Evolutionary conservation across 1,140 invertebrate genomes (phyloP).

Genomic region (Cryptotermes secundus): DNA sequence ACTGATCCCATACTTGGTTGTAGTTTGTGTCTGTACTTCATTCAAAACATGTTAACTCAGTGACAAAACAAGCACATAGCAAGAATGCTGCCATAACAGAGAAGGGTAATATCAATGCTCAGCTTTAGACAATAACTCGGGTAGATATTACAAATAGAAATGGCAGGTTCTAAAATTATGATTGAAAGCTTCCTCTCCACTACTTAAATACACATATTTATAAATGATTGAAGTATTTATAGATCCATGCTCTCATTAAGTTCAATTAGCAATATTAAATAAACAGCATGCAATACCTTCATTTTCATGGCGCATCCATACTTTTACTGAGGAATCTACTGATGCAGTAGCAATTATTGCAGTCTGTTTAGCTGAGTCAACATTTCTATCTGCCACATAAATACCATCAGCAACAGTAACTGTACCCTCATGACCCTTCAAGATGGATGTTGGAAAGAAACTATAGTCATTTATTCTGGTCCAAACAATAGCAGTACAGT

Average conservation of each 20-base stretch:
- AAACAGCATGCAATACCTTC: conserved; percentile 31
- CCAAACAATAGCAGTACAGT: conserved; percentile 76
- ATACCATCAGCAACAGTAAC: conserved; percentile 62
- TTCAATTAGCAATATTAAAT: not conserved
- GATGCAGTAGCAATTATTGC: conserved; percentile 62
- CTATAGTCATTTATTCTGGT: conserved; percentile 45
- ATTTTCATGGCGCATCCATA: conserved; percentile 56
- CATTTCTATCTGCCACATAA: conserved; percentile 46
- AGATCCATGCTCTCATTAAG: conserved; percentile 19
- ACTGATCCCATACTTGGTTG: too few relatives aligned
- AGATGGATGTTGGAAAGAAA: conserved; percentile 46
- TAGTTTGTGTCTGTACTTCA: too few relatives aligned
- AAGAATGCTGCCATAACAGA: too few relatives aligned
- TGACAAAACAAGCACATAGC: too few relatives aligned
- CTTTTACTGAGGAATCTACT: conserved; percentile 60
- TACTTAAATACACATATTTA: not conserved
- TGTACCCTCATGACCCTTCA: conserved; percentile 58
- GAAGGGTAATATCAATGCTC: too few relatives aligned
- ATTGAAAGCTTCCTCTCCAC: not conserved
- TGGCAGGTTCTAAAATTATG: too few relatives aligned
- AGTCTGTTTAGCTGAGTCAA: not conserved
- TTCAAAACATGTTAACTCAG: too few relatives aligned
- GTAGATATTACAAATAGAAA: too few relatives aligned
- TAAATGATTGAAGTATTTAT: conserved; percentile 23
- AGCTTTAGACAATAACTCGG: too few relatives aligned